Evolutionary conservation across 2,113 vertebrate genomes (phyloP).

Genomic region (Glareola pratincola): DNA sequence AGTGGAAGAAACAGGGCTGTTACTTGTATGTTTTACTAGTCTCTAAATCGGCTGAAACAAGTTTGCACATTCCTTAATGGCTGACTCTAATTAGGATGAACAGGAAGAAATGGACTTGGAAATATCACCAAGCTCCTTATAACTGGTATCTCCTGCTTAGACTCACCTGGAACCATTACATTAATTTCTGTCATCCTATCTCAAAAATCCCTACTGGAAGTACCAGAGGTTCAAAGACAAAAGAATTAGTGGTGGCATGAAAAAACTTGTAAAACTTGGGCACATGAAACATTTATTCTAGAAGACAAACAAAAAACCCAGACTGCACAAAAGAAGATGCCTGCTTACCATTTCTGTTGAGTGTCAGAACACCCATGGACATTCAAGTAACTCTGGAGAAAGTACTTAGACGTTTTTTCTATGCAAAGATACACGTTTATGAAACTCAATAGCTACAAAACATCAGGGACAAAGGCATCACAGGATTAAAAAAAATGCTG

Average conservation of each 20-base stretch:
- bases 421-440: background rate
- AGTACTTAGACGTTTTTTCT: background rate
- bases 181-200: background rate
- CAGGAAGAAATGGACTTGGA: background rate
- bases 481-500: background rate
- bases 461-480: background rate
- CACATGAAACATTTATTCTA: background rate
- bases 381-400: background rate
- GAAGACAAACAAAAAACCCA: background rate
- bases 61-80: background rate
- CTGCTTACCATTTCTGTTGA: background rate
- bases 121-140: background rate
- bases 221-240: background rate
- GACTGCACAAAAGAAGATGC: background rate
- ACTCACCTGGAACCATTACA: background rate
- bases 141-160: background rate
- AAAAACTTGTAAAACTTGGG: background rate
- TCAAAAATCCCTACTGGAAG: background rate
- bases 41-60: background rate
- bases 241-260: background rate
- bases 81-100: background rate
- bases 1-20: background rate
- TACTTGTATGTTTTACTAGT: background rate
- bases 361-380: background rate
- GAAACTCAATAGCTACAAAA: background rate